Evolutionary conservation across 2,888 invertebrate genomes (phyloP).

Genomic region (Pharmacophagus antenor): DNA sequence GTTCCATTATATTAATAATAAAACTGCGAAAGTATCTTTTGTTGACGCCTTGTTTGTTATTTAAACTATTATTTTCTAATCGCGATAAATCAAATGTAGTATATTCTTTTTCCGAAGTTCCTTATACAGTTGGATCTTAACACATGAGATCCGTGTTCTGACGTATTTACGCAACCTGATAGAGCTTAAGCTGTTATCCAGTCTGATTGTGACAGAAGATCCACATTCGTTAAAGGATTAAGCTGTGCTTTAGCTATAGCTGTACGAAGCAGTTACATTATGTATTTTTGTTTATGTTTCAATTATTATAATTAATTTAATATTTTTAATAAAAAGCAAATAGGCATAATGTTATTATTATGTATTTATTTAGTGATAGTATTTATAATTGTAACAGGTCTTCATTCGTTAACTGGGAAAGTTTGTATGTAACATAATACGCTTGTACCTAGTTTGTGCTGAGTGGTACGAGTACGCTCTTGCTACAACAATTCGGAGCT

Average conservation of each 20-base stretch:
- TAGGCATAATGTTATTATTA: too few relatives aligned
- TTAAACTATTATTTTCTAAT: background rate
- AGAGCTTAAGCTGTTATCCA: conserved; percentile 10
- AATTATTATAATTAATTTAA: too few relatives aligned
- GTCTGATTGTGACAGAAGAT: conserved; percentile 20
- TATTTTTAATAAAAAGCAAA: too few relatives aligned
- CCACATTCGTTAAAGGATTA: conserved; percentile 21
- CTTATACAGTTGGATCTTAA: background rate
- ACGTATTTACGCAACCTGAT: background rate
- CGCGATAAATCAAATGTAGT: background rate
- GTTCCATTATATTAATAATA: too few relatives aligned
- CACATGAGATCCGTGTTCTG: background rate
- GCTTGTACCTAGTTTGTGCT: too few relatives aligned
- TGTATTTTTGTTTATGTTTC: background rate
- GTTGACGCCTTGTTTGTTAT: background rate
- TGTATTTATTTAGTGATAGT: too few relatives aligned
- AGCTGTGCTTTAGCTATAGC: conserved; percentile 3
- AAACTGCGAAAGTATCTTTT: too few relatives aligned
- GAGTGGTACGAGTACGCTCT: too few relatives aligned
- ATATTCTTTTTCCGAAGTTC: background rate
- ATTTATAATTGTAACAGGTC: too few relatives aligned
- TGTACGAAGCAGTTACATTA: background rate
- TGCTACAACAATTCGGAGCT: too few relatives aligned
- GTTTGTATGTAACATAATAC: too few relatives aligned
- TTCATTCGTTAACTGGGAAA: too few relatives aligned